These are phyloP conservation scores for Agrotis ipsilon DNA, from an alignment of 2,888 invertebrate species.

Conservation along the genomic window DNA sequence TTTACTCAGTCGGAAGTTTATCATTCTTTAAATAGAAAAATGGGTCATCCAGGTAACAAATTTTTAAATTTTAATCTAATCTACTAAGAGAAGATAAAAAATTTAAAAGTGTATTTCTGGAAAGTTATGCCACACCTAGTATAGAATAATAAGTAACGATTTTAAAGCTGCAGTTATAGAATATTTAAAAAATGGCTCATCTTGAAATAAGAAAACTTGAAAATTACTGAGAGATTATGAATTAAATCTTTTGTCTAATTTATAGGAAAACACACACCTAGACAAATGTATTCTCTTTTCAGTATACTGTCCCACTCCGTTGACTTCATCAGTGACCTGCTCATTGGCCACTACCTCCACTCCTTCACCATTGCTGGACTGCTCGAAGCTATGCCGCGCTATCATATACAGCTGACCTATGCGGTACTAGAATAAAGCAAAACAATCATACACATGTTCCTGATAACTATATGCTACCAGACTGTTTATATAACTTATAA, in stretches of 20 bases:
- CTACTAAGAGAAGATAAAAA: conserved; percentile 11
- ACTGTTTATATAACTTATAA: conserved; percentile 39
- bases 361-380: conserved; percentile 97
- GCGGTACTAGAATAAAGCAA: conserved; percentile 93
- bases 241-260: background rate
- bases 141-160: background rate
- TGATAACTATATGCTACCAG: conserved; percentile 8
- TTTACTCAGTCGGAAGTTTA: conserved; percentile 1
- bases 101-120: conserved; percentile 11
- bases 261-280: conserved; percentile 89
- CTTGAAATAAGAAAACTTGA: background rate
- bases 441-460: conserved; percentile 20
- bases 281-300: conserved; percentile 97
- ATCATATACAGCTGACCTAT: conserved; percentile 99
- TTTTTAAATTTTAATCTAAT: conserved; percentile 9
- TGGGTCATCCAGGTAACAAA: conserved; percentile 4
- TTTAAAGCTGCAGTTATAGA: background rate
- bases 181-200: background rate
- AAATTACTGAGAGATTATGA: background rate
- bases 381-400: conserved; percentile 97
- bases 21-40: conserved; percentile 22
- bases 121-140: conserved; percentile 8
- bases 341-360: conserved; percentile 97
- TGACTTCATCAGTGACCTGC: conserved; percentile 94
- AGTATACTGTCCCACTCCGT: conserved; percentile 97